Conservation (phyloP, 2,888 invertebrate genomes). For the Ornithoptera alexandrae region DNA sequence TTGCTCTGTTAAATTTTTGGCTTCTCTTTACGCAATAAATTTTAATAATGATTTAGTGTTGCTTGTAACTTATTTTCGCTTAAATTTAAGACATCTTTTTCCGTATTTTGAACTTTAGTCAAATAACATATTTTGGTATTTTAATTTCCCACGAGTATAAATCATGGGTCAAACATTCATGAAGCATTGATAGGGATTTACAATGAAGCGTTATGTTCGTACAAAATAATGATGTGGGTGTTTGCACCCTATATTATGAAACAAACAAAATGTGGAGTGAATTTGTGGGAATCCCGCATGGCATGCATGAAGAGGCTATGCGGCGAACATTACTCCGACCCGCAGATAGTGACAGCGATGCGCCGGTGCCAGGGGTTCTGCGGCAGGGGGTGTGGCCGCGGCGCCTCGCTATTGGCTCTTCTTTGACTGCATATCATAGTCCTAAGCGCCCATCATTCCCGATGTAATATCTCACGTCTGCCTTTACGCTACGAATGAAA, state of each 20-base stretch:
- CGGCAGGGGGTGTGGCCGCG: constrained; percentile 49
- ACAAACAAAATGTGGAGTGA: constrained; percentile 67
- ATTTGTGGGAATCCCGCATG: constrained; percentile 78
- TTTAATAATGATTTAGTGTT: background rate
- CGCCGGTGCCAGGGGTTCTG: constrained; percentile 37
- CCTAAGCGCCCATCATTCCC: constrained; percentile 56
- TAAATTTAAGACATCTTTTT: background rate
- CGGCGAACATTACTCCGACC: constrained; percentile 38
- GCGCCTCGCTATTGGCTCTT: constrained; percentile 53
- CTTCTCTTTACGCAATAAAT: background rate
- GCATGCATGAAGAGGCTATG: constrained; percentile 38
- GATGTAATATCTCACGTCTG: constrained; percentile 52
- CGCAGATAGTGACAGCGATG: constrained; percentile 42
- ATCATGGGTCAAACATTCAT: constrained; percentile 69
- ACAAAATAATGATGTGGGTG: constrained; percentile 77
- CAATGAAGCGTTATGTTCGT: constrained; percentile 71
- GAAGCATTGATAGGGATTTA: constrained; percentile 74
- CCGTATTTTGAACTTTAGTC: background rate
- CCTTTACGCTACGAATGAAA: constrained; percentile 51
- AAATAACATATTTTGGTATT: constrained; percentile 14
- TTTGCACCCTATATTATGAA: constrained; percentile 65
- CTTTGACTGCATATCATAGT: constrained; percentile 37
- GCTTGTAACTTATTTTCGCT: background rate
- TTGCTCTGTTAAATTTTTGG: constrained; percentile 29
- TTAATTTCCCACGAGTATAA: constrained; percentile 74